These are phyloP conservation scores for Cyphomyrus discorhynchus DNA, from an alignment of 2,113 vertebrate species.

Conservation along the genomic window DNA sequence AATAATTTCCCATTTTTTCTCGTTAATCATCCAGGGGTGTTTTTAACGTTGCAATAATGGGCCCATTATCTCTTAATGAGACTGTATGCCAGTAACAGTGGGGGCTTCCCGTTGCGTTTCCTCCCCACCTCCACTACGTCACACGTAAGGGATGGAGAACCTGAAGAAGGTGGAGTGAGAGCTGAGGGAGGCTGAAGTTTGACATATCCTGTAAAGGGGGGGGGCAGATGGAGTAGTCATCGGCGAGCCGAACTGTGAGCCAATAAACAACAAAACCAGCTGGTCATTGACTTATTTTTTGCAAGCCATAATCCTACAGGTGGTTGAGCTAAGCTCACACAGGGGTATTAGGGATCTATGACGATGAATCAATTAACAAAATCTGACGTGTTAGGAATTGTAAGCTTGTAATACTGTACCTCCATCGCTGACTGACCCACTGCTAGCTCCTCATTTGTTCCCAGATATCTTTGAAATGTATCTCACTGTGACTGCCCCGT, in stretches of 20 bases:
- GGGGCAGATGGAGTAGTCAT: too few relatives aligned
- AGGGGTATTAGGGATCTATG: background rate
- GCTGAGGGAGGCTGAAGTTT: background rate
- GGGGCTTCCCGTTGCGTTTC: background rate
- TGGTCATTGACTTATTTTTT: background rate
- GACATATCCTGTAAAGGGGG: background rate
- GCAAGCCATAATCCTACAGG: background rate
- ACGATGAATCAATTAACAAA: background rate
- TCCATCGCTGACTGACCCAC: background rate
- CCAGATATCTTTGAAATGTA: background rate
- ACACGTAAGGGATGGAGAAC: background rate
- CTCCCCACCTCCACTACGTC: background rate
- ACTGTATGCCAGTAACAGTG: background rate
- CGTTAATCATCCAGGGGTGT: background rate
- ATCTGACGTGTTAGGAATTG: background rate
- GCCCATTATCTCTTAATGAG: conserved; percentile 6
- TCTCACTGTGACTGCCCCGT: background rate
- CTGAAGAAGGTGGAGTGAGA: background rate
- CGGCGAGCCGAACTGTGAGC: background rate
- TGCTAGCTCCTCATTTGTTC: background rate
- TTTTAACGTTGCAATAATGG: background rate
- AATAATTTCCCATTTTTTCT: background rate
- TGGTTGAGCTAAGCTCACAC: background rate
- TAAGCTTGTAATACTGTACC: background rate
- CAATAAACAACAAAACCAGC: background rate